Evolutionary conservation across 2,888 invertebrate genomes (phyloP), one percentile per base, ranked within the genome.

Genomic region (Acanthosepion esculentum): DNA sequence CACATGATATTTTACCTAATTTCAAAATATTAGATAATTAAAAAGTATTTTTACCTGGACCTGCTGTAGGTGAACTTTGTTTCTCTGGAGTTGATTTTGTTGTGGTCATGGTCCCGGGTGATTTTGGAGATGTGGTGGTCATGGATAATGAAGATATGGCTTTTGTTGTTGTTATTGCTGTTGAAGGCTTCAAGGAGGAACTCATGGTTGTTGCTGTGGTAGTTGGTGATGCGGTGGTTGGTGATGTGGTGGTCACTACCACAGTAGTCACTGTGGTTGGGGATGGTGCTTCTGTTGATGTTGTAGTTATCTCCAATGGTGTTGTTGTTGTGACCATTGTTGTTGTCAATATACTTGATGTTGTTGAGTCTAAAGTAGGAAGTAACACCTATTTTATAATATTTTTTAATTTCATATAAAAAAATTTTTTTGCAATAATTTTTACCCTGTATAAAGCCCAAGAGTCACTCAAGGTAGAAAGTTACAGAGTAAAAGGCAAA

Each of bases 161-260:
- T 78, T 78, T n/a, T n/a, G 78, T n/a, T 93, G 93, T 59, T n/a
- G 93, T 78, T 78, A 93, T 26, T 93, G 92, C 78, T 93, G 93
- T 48, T n/a, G 92, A 64, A 48, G 64, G 26, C 10, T 29, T n/a
- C 10, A n/a, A 8, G 2, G n/a, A n/a, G 12, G n/a, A n/a, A n/a
- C n/a, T 29, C 8, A 12, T 78, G 12, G n/a, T 78, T 8, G 64
- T 29, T 8, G 64, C 29, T 5, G 29, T 78, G 2, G 78, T 78
- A 10, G n/a, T 78, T 29, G 78, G 29, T 78, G 78, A 29, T 78
- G 29, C 78, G 29, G 78, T 78, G 8, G 29, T 78, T 29, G 20
- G 26, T 64, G 64, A 64, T 64, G 4, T 10, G 23, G 18, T 20
- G 8, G 26, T 29, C 20, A 20, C 6, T 64, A 29, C 20, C 6